Evolutionary conservation across 2,888 invertebrate genomes (phyloP).

Genomic region (Drosophila kanekoi): DNA sequence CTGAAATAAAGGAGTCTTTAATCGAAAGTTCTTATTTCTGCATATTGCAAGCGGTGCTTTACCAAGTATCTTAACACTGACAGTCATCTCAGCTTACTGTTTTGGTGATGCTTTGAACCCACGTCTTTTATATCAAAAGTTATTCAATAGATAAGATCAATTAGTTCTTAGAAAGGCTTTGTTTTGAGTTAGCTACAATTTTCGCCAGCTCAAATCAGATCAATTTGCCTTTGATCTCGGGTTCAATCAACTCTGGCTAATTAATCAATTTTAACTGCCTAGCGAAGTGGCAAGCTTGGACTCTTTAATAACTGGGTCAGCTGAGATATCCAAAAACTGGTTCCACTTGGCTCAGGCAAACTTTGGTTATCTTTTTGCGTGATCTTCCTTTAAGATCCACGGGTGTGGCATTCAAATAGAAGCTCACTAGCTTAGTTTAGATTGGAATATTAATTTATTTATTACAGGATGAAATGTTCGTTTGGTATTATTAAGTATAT

Average conservation of each 20-base stretch:
- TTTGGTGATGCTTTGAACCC: background rate
- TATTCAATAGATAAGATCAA: slow-evolving; percentile 42
- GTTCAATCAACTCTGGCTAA: slow-evolving; percentile 58
- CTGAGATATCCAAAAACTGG: slow-evolving; percentile 29
- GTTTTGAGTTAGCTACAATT: slow-evolving; percentile 1
- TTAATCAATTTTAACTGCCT: slow-evolving; percentile 50
- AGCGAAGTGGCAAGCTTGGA: background rate
- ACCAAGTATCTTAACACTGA: slow-evolving; percentile 50
- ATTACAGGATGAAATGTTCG: background rate
- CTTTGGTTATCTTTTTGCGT: slow-evolving; percentile 27
- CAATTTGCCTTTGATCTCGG: slow-evolving; percentile 6
- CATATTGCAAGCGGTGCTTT: background rate
- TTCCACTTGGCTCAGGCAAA: slow-evolving; percentile 22
- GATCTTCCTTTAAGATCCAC: slow-evolving; percentile 29
- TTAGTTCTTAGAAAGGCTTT: slow-evolving; percentile 47
- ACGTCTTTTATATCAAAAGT: slow-evolving; percentile 54
- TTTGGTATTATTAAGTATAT: background rate
- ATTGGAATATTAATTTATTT: background rate
- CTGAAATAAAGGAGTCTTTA: slow-evolving; percentile 2
- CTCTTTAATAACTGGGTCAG: slow-evolving; percentile 56
- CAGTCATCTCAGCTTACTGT: slow-evolving; percentile 56
- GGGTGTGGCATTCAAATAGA: slow-evolving; percentile 24
- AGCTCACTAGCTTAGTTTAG: background rate
- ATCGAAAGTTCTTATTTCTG: background rate
- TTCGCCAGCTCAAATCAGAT: slow-evolving; percentile 15